These are phyloP conservation scores for Fukomys damarensis DNA, from an alignment of 2,113 vertebrate species.

Conservation along the genomic window DNA sequence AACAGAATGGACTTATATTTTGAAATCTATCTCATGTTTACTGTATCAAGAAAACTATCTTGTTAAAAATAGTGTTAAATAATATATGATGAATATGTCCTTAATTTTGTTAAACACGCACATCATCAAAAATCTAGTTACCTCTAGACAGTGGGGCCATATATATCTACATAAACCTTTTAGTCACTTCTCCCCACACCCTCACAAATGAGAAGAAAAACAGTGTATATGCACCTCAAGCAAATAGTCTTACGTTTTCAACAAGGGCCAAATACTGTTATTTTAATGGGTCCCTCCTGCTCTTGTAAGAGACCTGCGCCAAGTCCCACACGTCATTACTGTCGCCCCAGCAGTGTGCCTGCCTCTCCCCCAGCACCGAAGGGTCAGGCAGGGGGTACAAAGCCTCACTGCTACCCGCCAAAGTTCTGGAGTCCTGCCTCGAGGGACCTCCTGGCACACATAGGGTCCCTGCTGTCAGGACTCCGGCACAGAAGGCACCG, in stretches of 20 bases:
- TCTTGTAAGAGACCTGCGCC: neutral
- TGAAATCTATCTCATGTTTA: slow-evolving; percentile 13
- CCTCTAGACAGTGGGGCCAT: neutral
- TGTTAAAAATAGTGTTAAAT: slow-evolving; percentile 47
- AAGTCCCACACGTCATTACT: neutral
- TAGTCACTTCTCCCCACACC: neutral
- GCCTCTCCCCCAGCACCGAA: neutral
- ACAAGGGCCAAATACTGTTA: neutral
- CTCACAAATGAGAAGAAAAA: neutral
- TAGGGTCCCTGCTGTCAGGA: neutral
- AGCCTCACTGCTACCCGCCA: too few species aligned
- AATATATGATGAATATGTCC: neutral
- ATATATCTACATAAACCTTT: neutral
- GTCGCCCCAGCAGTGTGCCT: neutral
- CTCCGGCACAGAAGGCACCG: neutral
- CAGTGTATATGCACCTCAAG: neutral
- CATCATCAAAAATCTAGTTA: neutral
- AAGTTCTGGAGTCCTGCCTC: too few species aligned
- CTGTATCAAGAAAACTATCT: neutral
- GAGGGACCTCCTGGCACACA: neutral
- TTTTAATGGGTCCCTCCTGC: neutral
- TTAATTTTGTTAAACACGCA: neutral
- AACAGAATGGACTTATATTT: slow-evolving; percentile 2
- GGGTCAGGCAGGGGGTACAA: too few species aligned
- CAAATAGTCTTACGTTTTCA: neutral